Percentiles rank a stretch among this genome's conserved stretches.
These are phyloP conservation scores for Diaperis boleti DNA, from an alignment of 2,888 invertebrate genomes.

Conservation along the genomic window DNA sequence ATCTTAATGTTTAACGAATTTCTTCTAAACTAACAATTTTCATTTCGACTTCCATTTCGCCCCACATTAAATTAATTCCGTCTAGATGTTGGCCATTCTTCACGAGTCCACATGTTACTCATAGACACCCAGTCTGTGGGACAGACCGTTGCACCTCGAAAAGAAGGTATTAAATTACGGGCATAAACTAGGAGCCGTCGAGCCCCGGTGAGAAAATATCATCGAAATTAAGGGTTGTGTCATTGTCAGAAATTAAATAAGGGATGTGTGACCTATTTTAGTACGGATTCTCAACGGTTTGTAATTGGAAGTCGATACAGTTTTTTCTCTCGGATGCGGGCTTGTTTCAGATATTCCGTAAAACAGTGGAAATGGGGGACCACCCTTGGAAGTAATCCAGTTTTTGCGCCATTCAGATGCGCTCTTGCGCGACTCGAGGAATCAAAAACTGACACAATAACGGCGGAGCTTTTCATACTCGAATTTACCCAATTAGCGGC, in stretches of 20 bases:
- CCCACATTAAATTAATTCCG: too few species aligned
- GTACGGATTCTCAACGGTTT: slow-evolving; percentile 50
- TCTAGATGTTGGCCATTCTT: too few species aligned
- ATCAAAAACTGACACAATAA: slow-evolving; percentile 24
- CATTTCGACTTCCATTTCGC: too few species aligned
- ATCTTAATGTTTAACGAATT: too few species aligned
- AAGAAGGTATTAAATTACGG: slow-evolving; percentile 66
- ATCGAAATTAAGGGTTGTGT: slow-evolving; percentile 66
- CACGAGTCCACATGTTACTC: not conserved
- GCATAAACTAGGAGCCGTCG: slow-evolving; percentile 60
- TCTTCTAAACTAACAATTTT: too few species aligned
- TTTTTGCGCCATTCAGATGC: slow-evolving; percentile 22
- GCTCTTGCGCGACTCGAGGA: slow-evolving; percentile 23
- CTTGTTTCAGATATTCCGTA: slow-evolving; percentile 37
- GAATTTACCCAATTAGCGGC: slow-evolving; percentile 10
- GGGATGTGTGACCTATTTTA: slow-evolving; percentile 60
- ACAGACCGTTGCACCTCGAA: slow-evolving; percentile 64
- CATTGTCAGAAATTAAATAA: slow-evolving; percentile 60
- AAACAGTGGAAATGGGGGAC: slow-evolving; percentile 37
- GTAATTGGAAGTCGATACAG: slow-evolving; percentile 52
- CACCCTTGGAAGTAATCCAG: slow-evolving; percentile 16
- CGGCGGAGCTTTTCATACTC: slow-evolving; percentile 17
- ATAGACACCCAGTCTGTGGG: not conserved
- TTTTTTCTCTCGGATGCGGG: slow-evolving; percentile 40
- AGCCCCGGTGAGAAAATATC: slow-evolving; percentile 64